Evolutionary conservation across 2,888 invertebrate species (phyloP), one percentile per base, ranked within the genome.

Genomic region (Tridacna gigas): DNA sequence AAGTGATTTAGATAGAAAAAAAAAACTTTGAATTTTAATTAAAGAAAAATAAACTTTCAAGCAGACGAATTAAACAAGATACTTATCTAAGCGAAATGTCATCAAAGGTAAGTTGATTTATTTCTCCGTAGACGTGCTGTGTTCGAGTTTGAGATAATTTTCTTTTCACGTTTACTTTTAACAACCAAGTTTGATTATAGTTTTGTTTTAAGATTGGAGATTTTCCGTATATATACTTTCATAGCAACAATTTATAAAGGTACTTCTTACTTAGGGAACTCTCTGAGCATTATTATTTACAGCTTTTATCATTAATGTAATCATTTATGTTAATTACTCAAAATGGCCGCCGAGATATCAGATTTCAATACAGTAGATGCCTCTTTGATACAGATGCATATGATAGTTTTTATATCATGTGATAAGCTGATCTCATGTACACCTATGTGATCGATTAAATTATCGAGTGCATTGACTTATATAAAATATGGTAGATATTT

Each of bases 51-150:
- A 47, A 75, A 61, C 25, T 63, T 63, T 75, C 15, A 51, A 75
- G 75, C 37, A 63, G 61, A 63, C 63, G 75, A 75, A 47, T 63
- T 75, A 37, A 63, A 60, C 60, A n/a, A 75, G 75, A 75, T 45
- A 61, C 20, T 61, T 45, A 63, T 63, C 61, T 18, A 61, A 56
- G n/a, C n/a, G 75, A 75, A 47, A 75, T 75, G 75, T 75, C 75
- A 47, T 45, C 75, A n/a, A 75, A 63, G 75, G 75, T 75, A 75
- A 75, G 75, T 75, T 22, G 25, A 47, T 71, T 71, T 71, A 63
- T 61, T 75, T 75, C 22, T 63, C 48, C 63, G n/a, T 75, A 75
- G 75, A 75, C 15, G 75, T 75, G 75, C 22, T 13, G 61, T 75
- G 47, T 12, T 47, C 37, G 71, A 37, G 37, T 37, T 37, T 37